Percentiles rank a stretch among this genome's conserved stretches.
Conservation (phyloP, 2,113 vertebrate species). For the Ariopsis seemanni region DNA sequence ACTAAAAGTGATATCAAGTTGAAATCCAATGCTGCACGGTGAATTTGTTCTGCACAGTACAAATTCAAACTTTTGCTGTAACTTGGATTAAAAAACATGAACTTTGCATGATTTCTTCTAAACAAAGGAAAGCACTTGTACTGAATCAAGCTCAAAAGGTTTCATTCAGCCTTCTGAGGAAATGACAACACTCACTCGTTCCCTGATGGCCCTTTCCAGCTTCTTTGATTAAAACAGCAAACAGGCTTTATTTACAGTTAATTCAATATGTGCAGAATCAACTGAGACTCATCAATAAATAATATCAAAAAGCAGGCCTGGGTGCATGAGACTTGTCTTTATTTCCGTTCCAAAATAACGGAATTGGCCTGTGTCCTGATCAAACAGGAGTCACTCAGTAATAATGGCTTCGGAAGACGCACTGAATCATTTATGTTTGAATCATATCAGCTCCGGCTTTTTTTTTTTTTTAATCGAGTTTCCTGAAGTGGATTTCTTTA, state of each 20-base stretch:
- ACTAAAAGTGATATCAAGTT: not conserved
- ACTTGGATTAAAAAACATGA: not conserved
- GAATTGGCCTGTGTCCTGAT: conserved; percentile 45
- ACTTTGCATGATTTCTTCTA: not conserved
- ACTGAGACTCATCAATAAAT: conserved; percentile 75
- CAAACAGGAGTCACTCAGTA: conserved; percentile 46
- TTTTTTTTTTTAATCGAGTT: conserved; percentile 43
- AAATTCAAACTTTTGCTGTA: not conserved
- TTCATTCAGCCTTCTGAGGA: conserved; percentile 5
- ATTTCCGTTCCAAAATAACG: conserved; percentile 31
- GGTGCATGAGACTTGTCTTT: conserved; percentile 24
- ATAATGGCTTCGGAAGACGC: conserved; percentile 49
- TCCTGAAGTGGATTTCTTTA: conserved; percentile 34
- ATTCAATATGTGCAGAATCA: conserved; percentile 71
- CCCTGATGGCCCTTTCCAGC: conserved; percentile 17
- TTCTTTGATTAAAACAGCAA: conserved; percentile 62
- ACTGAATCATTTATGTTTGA: conserved; percentile 67
- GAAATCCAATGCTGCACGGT: not conserved
- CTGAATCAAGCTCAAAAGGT: not conserved
- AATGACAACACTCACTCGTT: not conserved
- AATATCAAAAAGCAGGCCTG: conserved; percentile 53
- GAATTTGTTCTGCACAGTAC: not conserved
- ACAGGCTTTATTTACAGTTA: conserved; percentile 64
- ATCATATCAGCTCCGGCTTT: conserved; percentile 54
- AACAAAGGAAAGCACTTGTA: not conserved